Evolutionary conservation across 2,113 vertebrate species (phyloP), one percentile per base, ranked within the genome.

Genomic region (Salminus brasiliensis): DNA sequence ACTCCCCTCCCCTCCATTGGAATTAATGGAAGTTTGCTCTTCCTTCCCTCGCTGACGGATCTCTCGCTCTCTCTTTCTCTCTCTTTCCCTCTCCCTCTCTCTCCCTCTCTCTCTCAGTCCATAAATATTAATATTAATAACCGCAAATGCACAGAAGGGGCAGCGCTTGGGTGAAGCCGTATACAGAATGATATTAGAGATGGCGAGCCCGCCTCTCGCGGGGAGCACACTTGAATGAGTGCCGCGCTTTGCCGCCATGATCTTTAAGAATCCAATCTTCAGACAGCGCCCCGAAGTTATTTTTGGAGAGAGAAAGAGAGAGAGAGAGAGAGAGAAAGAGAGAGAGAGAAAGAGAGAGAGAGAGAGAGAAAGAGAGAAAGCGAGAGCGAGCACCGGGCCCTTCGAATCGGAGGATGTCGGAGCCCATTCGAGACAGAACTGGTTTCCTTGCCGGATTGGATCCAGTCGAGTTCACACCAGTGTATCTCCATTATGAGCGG

Each of bases 101-200:
- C 4, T 9, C 70, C 53, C 79, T 78, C 74, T 74, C 74, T 68
- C 59, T 79, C 76, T 79, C 91, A 93, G 92, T 93, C 93, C 93
- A 94, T 93, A 94, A 93, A 93, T 94, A 95, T 95, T 94, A 93
- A 94, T 94, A 94, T 94, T 94, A 94, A 95, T 95, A 79, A 92
- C 82, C 79, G 84, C 91, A 88, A 73, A 93, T 88, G 84, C 90
- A 93, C 93, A 93, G 93, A 93, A 93, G 93, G 90, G 92, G 90
- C 79, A 92, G 92, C 88, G 92, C 93, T 91, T 92, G 91, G 89
- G 88, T 93, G 91, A 86, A 91, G 91, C 92, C 92, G 89, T 94
- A 93, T 94, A 93, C 93, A 92, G 92, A 94, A 93, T 93, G 93
- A 93, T 92, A 95, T 95, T 94, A 93, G 92, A 93, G 91, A 93